Conservation (phyloP, 2,888 invertebrate genomes). For the Drosophila austrosaltans region DNA sequence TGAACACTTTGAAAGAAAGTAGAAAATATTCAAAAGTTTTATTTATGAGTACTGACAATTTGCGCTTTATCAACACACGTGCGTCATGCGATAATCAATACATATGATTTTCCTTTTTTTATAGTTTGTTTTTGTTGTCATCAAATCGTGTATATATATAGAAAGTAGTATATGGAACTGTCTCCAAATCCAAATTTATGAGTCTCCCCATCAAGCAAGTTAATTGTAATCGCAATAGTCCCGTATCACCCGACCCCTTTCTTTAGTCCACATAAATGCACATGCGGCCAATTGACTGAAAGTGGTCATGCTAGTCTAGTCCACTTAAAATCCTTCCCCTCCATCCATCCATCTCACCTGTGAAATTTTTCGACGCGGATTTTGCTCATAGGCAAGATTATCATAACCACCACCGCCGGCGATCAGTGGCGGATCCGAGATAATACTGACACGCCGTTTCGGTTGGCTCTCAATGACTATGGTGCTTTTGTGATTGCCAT, state of each 20-base stretch:
- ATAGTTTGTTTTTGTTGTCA: conserved; percentile 17
- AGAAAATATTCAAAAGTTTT: not conserved
- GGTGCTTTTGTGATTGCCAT: conserved; percentile 60
- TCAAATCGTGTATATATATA: conserved; percentile 30
- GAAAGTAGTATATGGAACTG: conserved; percentile 6
- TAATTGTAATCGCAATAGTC: conserved; percentile 30
- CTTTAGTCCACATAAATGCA: not conserved
- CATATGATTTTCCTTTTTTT: conserved; percentile 15
- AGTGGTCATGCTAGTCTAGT: not conserved
- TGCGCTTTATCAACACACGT: conserved; percentile 11
- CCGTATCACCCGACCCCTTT: not conserved
- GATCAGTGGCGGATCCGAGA: conserved; percentile 84
- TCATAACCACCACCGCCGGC: conserved; percentile 84
- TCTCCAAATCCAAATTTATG: conserved; percentile 65
- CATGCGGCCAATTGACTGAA: conserved; percentile 10
- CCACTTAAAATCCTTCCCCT: conserved; percentile 2
- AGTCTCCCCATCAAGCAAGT: conserved; percentile 29
- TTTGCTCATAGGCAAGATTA: conserved; percentile 87
- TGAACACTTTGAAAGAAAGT: conserved; percentile 82
- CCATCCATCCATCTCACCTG: conserved; percentile 78
- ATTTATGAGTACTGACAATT: conserved; percentile 3
- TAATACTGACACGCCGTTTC: conserved; percentile 87
- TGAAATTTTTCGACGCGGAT: conserved; percentile 83
- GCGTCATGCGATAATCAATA: conserved; percentile 33
- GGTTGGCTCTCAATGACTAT: conserved; percentile 81